Evolutionary conservation across 2,797 vertebrate genomes (phyloP), one percentile per base, ranked within the genome.

Genomic region (Antrozous pallidus): DNA sequence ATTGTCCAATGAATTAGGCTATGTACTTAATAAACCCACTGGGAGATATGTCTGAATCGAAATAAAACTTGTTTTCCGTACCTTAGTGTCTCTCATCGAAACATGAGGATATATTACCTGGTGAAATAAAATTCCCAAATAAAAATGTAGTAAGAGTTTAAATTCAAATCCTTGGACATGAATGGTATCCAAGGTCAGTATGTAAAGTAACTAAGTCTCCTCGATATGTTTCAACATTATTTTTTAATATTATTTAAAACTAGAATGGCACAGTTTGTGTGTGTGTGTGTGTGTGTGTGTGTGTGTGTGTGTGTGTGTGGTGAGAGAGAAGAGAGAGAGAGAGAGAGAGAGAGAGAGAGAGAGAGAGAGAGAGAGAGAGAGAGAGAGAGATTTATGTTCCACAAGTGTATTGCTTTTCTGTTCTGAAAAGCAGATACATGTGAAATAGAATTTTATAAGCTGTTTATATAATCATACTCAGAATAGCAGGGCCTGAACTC

Each of bases 1-100:
- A 74, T 80, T 96, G 38, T 71, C 94, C 54, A 92, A 88, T 96
- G 90, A 93, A 93, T 91, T 84, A 78, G 56, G 9, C 38, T 71
- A 13, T 13, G 1, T 73, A 92, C 93, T 94, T 26, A 74, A 86
- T 24, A 94, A 87, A 69, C 42, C 22, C 6, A 73, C 40, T 77
- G 56, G 96, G 90, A 63, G 73, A 90, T 74, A 22, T 22, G 4
- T 75, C 61, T 89, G 26, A 88, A 31, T 67, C 58, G 38, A 88
- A 89, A 71, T 56, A 6, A 82, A 74, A 54, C 22, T 81, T 88
- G 16, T 63, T 93, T 78, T 88, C 1, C 11, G 71, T 16, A 75
- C 38, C 11, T 90, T 69, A 54, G 22, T 61, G 56, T 93, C 56
- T 70, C 67, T 38, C 51, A 79, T 58, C 10, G 61, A 70, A 13